A percentile compares a stretch with the other conserved stretches of the same genome.
These are phyloP conservation scores for Hydrolagus colliei DNA, from an alignment of 2,797 vertebrate genomes.

Conservation along the genomic window DNA sequence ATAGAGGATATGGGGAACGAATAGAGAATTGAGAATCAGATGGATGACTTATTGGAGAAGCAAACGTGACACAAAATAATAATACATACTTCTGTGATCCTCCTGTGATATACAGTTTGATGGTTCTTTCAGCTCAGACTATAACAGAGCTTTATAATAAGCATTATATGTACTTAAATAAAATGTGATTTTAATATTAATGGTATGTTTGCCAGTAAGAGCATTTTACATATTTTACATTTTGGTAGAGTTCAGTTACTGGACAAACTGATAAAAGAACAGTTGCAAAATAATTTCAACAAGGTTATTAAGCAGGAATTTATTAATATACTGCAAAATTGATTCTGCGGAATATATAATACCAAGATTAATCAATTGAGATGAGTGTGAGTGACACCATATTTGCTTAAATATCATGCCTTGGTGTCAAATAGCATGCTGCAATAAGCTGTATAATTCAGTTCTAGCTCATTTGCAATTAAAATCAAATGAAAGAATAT, in stretches of 20 bases:
- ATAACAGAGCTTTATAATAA: no score
- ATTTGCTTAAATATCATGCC: background rate
- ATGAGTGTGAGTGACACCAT: background rate
- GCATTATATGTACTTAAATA: no score
- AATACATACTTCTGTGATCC: no score
- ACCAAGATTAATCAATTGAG: background rate
- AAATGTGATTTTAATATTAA: background rate
- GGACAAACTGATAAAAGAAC: background rate
- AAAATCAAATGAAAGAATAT: background rate
- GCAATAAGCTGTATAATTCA: conserved; percentile 1
- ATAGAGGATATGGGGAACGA: no score
- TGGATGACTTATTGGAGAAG: no score
- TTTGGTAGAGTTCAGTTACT: background rate
- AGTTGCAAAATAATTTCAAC: background rate
- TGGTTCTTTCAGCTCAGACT: no score
- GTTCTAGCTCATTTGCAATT: background rate
- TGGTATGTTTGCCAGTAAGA: background rate
- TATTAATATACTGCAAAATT: background rate
- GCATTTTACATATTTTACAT: no score
- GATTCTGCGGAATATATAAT: background rate
- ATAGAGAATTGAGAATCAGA: no score
- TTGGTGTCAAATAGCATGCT: background rate
- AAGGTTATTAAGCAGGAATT: background rate
- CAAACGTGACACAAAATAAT: no score
- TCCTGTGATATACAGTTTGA: no score